Evolutionary conservation across 2,888 invertebrate genomes (phyloP), one percentile per base, ranked within the genome.

Genomic region (Caenorhabditis sinica): DNA sequence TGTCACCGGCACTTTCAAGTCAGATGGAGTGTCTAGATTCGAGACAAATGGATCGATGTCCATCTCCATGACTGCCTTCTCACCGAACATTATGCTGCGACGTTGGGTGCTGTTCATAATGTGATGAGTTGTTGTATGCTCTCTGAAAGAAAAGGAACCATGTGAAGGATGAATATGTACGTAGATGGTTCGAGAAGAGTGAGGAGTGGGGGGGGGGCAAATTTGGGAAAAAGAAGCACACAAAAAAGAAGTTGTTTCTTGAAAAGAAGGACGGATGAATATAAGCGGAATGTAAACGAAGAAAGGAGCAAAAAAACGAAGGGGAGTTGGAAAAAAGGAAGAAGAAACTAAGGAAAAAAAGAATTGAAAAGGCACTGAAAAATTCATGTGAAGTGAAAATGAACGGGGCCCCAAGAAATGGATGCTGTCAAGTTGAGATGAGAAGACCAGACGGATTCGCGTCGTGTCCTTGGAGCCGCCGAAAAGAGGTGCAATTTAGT

Each of bases 31-130:
- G 73, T 83, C 83, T 1, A 83, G 33, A 40, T 83, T 83, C 2
- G 83, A 83, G 2, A 73, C 83, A 30, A 56, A 77, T 20, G 83
- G 83, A 36, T 83, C 83, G 23, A 83, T 83, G 25, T 83, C 83
- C 83, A 83, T 77, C 23, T 83, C 83, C 25, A 83, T 73, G 25
- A 83, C 83, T 2, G 73, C 23, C 20, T 73, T 77, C 25, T 77
- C 77, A 3, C 83, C 83, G n/a, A 83, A 83, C 83, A 83, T 83
- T 3, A 83, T 60, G 23, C 53, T 77, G 25, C 83, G 77, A 56
- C 80, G 80, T 66, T 80, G 80, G 0, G 72, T 58, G 69, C 65
- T 80, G 60, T 83, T 83, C 83, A 83, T 83, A 43, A 13, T 56
- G 51, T 9, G 13, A 45, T 13, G 15, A 17, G 20, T 20, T 20